phyloP scores from a whole-genome alignment of 2,888 invertebrate species.

The Philhelius pedissequus region DNA sequence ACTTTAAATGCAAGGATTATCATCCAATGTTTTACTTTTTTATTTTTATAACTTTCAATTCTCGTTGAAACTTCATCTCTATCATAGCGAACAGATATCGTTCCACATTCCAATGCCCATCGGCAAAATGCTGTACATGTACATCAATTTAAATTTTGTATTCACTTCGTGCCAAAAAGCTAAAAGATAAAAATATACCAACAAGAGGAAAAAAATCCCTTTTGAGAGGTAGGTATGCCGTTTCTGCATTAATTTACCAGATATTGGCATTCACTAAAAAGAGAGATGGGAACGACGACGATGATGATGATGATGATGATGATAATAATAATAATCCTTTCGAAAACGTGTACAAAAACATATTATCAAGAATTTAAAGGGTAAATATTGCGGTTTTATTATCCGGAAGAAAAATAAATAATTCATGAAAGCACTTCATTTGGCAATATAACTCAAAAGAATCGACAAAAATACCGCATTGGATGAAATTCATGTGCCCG shows the following conservation, averaged over 20 bases:
- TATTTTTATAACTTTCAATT: not conserved
- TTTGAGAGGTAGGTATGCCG: slow-evolving; percentile 54
- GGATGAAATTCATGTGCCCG: slow-evolving; percentile 50
- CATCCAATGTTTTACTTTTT: not conserved
- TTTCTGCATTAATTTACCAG: slow-evolving; percentile 63
- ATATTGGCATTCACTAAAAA: slow-evolving; percentile 65
- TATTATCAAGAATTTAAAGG: slow-evolving; percentile 69
- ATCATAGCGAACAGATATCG: too few relatives aligned
- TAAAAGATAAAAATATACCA: slow-evolving; percentile 38
- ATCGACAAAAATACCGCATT: slow-evolving; percentile 58
- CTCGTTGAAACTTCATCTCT: not conserved
- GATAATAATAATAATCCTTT: slow-evolving; percentile 68
- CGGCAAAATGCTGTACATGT: slow-evolving; percentile 36
- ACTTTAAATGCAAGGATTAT: slow-evolving; percentile 5
- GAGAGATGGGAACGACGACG: slow-evolving; percentile 43
- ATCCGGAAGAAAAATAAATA: slow-evolving; percentile 68
- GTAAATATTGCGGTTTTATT: slow-evolving; percentile 69
- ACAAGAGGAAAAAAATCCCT: slow-evolving; percentile 33
- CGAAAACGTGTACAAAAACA: slow-evolving; percentile 65
- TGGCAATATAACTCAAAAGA: slow-evolving; percentile 63
- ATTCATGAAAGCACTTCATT: slow-evolving; percentile 66
- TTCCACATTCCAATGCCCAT: slow-evolving; percentile 19
- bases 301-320: slow-evolving; percentile 58
- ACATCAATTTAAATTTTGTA: slow-evolving; percentile 66
- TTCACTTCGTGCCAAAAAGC: slow-evolving; percentile 65